Evolutionary conservation across 2,797 vertebrate genomes (phyloP), one percentile per base, ranked within the genome.

Genomic region (Zenarchopterus dispar): DNA sequence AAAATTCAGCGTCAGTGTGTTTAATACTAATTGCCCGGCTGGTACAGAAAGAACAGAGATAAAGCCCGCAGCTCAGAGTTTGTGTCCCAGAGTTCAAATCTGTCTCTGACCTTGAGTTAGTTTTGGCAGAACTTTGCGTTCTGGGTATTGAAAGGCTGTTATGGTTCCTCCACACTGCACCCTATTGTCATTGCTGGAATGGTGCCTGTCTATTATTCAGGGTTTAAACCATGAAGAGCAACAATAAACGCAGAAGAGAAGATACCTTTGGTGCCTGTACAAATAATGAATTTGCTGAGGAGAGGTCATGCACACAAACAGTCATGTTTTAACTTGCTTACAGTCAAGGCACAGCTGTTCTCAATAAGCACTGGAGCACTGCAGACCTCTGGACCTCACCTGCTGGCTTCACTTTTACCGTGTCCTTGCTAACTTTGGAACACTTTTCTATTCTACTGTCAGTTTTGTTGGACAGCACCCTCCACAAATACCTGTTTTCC

Each of bases 101-200:
- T 44, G 62, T 58, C 47, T 72, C 22, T 86, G 87, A 90, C 90
- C 87, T 85, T 88, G 78, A 72, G 53, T 53, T 66, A 67, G 71
- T 75, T 77, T 78, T 79, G 82, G 82, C 76, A 84, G 75, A 64
- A 81, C 67, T 82, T 72, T 62, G 59, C 51, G 67, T 73, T 73
- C 44, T 33, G 69, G 64, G 78, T 67, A 62, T 75, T 74, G 75
- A 48, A 64, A 48, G 46, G 72, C 50, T 69, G 54, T 72, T 82
- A 54, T n/a, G 50, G 68, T 56, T 79, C 67, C 59, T 62, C 66
- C 67, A 39, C 15, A 59, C 58, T 45, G 44, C 33, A 61, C 39
- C 70, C 50, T 41, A 44, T 81, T 77, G 70, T 81, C 68, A 52
- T 73, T 3, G 17, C 18, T 17, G 56, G 52, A 21, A 8, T 56